These are phyloP conservation scores for Chromoteleia sp. DNA, from an alignment of 2,888 invertebrate species.

Conservation along the genomic window DNA sequence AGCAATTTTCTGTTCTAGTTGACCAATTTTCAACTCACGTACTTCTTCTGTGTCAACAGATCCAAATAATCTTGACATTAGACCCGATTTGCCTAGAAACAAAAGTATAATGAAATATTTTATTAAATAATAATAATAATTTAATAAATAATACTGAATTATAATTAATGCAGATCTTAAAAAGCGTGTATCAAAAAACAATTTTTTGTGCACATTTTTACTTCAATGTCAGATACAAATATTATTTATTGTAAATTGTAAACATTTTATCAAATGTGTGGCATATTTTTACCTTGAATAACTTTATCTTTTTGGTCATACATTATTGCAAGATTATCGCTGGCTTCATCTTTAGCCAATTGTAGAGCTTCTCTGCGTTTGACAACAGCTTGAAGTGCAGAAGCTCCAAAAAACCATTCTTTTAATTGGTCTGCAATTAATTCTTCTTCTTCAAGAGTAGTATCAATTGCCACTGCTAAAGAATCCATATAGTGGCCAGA, in stretches of 20 bases:
- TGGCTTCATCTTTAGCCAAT: conserved; percentile 89
- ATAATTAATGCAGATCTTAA: too few relatives aligned
- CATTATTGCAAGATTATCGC: conserved; percentile 87
- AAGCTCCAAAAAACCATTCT: conserved; percentile 92
- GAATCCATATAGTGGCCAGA: conserved; percentile 89
- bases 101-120: neutral
- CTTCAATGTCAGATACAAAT: neutral
- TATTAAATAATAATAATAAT: too few relatives aligned
- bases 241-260: neutral
- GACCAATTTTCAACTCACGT: conserved; percentile 89
- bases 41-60: conserved; percentile 92
- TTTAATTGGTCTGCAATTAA: conserved; percentile 93
- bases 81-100: conserved; percentile 87
- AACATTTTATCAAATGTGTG: neutral
- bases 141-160: too few relatives aligned
- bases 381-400: conserved; percentile 90
- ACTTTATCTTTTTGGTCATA: conserved; percentile 85
- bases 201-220: too few relatives aligned
- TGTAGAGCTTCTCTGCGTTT: conserved; percentile 91
- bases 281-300: conserved; percentile 82
- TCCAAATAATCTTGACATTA: conserved; percentile 91
- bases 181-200: too few relatives aligned
- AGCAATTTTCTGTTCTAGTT: conserved; percentile 89
- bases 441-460: conserved; percentile 92
- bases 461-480: conserved; percentile 90